Evolutionary conservation across 1,140 invertebrate genomes (phyloP).

Genomic region (Drosophila biarmipes): DNA sequence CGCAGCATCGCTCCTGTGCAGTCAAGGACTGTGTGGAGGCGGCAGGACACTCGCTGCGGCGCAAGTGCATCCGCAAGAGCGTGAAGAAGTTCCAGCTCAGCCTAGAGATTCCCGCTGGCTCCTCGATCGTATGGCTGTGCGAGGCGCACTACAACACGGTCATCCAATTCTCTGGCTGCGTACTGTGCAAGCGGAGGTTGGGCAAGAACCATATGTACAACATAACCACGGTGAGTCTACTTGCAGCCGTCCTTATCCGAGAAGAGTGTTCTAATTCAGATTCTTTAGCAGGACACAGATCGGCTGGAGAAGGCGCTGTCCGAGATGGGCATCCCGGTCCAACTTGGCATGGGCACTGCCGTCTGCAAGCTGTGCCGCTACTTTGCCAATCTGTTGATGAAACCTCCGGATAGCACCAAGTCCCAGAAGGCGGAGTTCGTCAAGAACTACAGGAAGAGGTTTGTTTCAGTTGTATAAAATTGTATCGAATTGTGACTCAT

Average conservation of each 20-base stretch:
- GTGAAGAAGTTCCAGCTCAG: constrained; percentile 87
- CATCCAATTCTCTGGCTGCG: constrained; percentile 90
- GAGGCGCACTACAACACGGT: constrained; percentile 87
- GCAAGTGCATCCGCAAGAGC: constrained; percentile 90
- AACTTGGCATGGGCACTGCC: constrained; percentile 86
- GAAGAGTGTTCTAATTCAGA: background rate
- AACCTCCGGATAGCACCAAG: constrained; percentile 85
- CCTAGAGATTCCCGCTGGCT: constrained; percentile 73
- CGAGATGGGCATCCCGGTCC: constrained; percentile 89
- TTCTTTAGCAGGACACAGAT: constrained; percentile 86
- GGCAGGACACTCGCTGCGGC: constrained; percentile 89
- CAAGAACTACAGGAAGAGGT: constrained; percentile 89
- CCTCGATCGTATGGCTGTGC: constrained; percentile 86
- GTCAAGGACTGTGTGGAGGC: constrained; percentile 87
- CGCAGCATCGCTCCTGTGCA: constrained; percentile 85
- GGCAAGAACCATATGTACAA: constrained; percentile 90
- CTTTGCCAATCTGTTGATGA: constrained; percentile 89
- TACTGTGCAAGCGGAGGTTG: constrained; percentile 89
- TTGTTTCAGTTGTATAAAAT: background rate
- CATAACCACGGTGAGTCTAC: constrained; percentile 85
- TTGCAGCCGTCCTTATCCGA: fast-evolving
- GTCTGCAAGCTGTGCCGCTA: constrained; percentile 92
- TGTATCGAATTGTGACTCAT: background rate
- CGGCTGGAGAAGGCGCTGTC: constrained; percentile 88
- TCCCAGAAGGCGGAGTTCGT: constrained; percentile 87